Conservation (phyloP, 2,888 invertebrate species). For the Eristalis intricaria region DNA sequence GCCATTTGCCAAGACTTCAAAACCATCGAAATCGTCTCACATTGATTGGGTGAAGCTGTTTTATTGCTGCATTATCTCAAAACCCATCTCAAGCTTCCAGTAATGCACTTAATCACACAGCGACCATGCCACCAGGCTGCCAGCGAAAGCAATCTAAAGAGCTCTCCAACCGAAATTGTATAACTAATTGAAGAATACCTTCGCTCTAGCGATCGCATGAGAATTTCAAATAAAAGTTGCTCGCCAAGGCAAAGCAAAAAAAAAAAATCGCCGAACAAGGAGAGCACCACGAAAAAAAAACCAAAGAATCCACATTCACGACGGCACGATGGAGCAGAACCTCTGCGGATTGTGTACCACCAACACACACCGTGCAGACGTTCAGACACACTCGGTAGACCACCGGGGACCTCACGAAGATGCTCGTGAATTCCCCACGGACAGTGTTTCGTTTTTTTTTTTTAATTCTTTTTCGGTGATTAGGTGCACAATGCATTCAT, state of each 20-base stretch:
- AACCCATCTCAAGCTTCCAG: background rate
- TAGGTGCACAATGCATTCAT: conserved; percentile 71
- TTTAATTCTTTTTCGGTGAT: conserved; percentile 50
- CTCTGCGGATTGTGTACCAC: conserved; percentile 6
- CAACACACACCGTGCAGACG: conserved; percentile 42
- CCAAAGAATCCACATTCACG: conserved; percentile 30
- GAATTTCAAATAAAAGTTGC: conserved; percentile 14
- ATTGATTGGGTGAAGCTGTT: too few relatives aligned
- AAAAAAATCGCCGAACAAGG: background rate
- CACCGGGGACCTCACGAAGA: conserved; percentile 70
- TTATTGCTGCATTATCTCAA: background rate
- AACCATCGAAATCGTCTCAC: too few relatives aligned
- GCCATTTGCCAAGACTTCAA: too few relatives aligned
- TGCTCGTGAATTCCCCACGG: conserved; percentile 64
- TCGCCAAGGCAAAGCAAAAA: background rate
- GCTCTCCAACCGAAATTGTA: conserved; percentile 25
- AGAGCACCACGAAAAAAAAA: conserved; percentile 5
- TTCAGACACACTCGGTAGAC: conserved; percentile 63
- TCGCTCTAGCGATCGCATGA: conserved; percentile 40
- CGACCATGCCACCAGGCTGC: background rate
- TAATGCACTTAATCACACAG: background rate
- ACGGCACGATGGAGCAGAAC: conserved; percentile 27
- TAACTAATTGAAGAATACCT: conserved; percentile 66
- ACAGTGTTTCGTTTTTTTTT: conserved; percentile 17
- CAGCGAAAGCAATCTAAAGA: conserved; percentile 14